Conservation (phyloP, 2,113 vertebrate species). For the Pantherophis guttatus region DNA sequence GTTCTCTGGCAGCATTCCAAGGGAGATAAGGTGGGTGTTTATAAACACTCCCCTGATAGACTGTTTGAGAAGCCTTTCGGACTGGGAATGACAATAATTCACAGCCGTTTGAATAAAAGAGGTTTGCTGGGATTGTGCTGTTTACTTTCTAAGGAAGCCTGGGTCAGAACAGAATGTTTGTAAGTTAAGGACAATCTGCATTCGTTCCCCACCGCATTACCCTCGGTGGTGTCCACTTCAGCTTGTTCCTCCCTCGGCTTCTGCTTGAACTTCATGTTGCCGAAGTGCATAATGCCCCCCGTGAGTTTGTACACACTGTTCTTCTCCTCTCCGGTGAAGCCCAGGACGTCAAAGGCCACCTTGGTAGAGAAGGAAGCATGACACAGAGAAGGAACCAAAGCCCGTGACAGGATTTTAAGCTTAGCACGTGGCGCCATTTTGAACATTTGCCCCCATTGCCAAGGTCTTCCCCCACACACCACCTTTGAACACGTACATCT, state of each 20-base stretch:
- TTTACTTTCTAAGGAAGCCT: no score
- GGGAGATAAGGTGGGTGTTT: no score
- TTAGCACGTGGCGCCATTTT: not conserved
- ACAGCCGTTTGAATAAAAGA: no score
- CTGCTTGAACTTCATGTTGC: slow-evolving; percentile 63
- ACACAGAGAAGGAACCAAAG: not conserved
- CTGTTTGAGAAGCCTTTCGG: no score
- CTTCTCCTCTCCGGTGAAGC: slow-evolving; percentile 60
- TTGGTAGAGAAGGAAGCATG: slow-evolving; percentile 17
- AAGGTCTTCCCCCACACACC: not conserved
- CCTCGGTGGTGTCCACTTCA: slow-evolving; percentile 50
- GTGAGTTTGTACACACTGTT: slow-evolving; percentile 46
- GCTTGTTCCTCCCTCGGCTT: slow-evolving; percentile 66
- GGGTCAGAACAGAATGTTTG: no score
- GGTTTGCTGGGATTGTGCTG: no score
- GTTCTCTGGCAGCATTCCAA: no score
- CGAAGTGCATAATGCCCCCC: slow-evolving; percentile 36
- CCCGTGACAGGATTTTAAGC: not conserved
- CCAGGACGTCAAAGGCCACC: slow-evolving; percentile 63
- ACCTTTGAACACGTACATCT: slow-evolving; percentile 22
- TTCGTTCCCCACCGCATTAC: accelerated
- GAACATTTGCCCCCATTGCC: not conserved
- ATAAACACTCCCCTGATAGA: no score
- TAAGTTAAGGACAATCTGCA: not conserved
- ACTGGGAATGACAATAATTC: no score